Percentiles rank a stretch among this genome's conserved stretches.
Conservation (phyloP, 2,888 invertebrate genomes). For the Aelia acuminata region DNA sequence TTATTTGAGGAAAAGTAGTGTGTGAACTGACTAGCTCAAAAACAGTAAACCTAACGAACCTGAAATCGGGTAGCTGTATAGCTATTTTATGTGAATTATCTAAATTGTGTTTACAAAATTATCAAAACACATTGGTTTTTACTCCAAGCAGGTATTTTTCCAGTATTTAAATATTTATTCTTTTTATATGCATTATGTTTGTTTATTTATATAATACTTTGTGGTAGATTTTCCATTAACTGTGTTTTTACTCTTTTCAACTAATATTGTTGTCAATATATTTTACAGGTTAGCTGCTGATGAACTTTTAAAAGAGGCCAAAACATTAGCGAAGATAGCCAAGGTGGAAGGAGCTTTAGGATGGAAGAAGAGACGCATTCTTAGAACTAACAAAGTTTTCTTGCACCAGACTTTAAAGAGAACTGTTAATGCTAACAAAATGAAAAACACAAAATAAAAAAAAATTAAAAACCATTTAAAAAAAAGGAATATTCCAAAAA, state of each 20-base stretch:
- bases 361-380: conserved; percentile 73
- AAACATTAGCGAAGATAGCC: conserved; percentile 75
- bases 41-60: no score
- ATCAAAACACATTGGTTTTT: no score
- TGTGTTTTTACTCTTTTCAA: not conserved
- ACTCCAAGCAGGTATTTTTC: no score
- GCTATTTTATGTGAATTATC: no score
- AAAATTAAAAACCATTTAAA: not conserved
- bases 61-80: no score
- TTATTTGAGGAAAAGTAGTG: no score
- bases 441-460: conserved; percentile 41
- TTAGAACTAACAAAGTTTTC: conserved; percentile 73
- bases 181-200: no score
- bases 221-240: no score
- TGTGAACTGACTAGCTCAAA: no score
- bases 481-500: not conserved
- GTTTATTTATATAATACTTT: no score
- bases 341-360: conserved; percentile 75
- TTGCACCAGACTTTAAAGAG: conserved; percentile 63
- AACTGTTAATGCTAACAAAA: conserved; percentile 59
- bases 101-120: no score
- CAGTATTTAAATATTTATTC: no score
- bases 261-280: conserved; percentile 46
- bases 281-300: conserved; percentile 73
- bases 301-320: conserved; percentile 75